Percentiles rank a stretch among this genome's conserved stretches.
phyloP scores from a whole-genome alignment of 2,113 vertebrate species.

The Sprattus sprattus region DNA sequence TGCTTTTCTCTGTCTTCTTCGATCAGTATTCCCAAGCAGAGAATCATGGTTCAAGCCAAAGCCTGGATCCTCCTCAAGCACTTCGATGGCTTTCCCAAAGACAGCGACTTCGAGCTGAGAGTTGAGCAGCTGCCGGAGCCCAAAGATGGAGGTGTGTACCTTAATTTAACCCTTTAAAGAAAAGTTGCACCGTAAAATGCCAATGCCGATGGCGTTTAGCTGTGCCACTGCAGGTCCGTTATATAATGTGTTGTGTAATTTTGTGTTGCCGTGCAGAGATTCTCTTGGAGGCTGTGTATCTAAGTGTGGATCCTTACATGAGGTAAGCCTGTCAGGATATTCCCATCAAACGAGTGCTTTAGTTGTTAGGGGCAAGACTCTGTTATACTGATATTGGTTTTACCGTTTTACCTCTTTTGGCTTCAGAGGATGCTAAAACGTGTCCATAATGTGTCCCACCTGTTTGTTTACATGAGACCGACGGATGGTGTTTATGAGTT shows the following conservation, averaged over 20 bases:
- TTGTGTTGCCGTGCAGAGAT: conserved; percentile 63
- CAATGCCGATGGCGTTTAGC: too few relatives aligned
- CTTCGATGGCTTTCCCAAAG: conserved; percentile 73
- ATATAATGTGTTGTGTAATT: neutral
- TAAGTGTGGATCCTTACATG: conserved; percentile 85
- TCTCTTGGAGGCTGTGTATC: conserved; percentile 77
- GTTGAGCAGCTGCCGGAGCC: conserved; percentile 65
- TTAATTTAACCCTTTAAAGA: neutral
- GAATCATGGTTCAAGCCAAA: conserved; percentile 70
- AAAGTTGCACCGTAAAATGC: too few relatives aligned
- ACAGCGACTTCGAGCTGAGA: conserved; percentile 72
- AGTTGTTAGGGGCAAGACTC: neutral
- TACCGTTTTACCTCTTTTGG: neutral
- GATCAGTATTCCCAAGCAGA: neutral
- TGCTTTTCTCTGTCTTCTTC: neutral
- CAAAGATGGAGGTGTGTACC: conserved; percentile 67
- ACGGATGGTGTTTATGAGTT: too few relatives aligned
- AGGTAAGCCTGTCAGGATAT: conserved; percentile 61
- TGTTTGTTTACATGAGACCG: too few relatives aligned
- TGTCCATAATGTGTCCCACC: neutral
- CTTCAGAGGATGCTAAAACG: neutral
- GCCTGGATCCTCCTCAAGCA: conserved; percentile 75
- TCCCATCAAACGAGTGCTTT: neutral
- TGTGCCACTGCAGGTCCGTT: neutral
- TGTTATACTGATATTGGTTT: neutral